Evolutionary conservation across 1,140 invertebrate species (phyloP), one percentile per base, ranked within the genome.

Genomic region (Drosophila guanche): DNA sequence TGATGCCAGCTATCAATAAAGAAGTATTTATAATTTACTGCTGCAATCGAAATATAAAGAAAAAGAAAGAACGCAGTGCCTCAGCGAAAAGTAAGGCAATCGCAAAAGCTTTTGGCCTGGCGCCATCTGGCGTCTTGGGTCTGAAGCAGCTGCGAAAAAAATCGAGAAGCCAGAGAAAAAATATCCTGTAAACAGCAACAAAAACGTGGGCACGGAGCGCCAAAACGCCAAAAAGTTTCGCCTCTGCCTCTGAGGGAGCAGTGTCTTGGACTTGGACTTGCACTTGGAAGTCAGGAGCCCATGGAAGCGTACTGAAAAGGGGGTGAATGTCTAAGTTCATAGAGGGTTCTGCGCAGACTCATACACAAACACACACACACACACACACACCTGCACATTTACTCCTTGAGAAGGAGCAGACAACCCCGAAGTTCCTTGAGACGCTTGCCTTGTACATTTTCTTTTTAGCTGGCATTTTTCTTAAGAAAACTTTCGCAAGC

Each of bases 401-500:
- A 41, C 45, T 56, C 43, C 62, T 68, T 48, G 14, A 46, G 33
- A 8, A 37, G 33, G 10, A 37, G 33, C 33, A 33, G 65, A 62
- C 69, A 59, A 74, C 70, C 78, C 83, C 55, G 48, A 77, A 69
- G 73, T 72, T 63, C 29, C 57, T 72, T 45, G 59, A 33, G 51
- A 55, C 23, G 50, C 37, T 60, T 56, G 14, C 22, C 37, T 47
- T 62, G 50, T 42, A 37, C 37, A 33, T 10, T 10, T 37, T 29
- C 3, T 14, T 50, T 50, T 25, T 33, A n/a, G 42, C 43, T 47
- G 10, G 29, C 52, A 75, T 61, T 84, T 75, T 76, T 85, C 67
- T 62, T 66, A 25, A 59, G 58, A 68, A 79, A 84, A 77, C 76
- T 84, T 84, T 75, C 33, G 75, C 60, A 85, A 86, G 78, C 83